Base-by-base conservation (phyloP, 2,797 vertebrate species). In the Syngnathus acus region DNA sequence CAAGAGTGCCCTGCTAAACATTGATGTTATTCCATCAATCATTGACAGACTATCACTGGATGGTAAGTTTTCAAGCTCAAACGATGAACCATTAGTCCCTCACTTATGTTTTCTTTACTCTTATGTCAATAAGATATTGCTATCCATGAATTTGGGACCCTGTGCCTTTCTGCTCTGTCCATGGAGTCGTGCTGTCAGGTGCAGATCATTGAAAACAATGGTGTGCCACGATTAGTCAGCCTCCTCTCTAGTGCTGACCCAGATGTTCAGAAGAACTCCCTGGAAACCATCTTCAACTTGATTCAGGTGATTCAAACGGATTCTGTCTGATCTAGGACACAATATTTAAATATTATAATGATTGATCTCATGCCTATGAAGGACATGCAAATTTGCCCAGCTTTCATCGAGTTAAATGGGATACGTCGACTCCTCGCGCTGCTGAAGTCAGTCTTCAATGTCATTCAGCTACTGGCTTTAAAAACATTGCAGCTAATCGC, bases 241-340 rank as follows among this genome's bases (percentile, higher is more conserved):
- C 90, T 98, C 19, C 85, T 98, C 37, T 88, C 83, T 71, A 96
- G 92, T 74, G 81, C 90, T 21, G 95, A 98, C 81, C 95, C 95
- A 5, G 95, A 99, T 65, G 93, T 98, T 64, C 78, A 92, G 82
- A 98, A 97, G 87, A 97, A 98, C 82, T 93, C 93, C 0, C 69
- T 95, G 16, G 94, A 98, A 77, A 92, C 90, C 77, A 92, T 98
- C 80, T 93, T 90, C 78, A 93, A 92, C 82, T 82, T 97, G 78
- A 89, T 92, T 65, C 93, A 96, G 93, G 96, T 97, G 69, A 76
- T 63, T 65, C 13, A 57, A 57, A 57, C 8, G n/a, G 50, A 59
- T 59, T 37, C 19, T 10, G 4, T n/a, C 16, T 59, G 2, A 62
- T 26, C 23, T 23, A 11, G 39, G 1, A 13, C 2, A 10, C 2